These are phyloP conservation scores for Diachrysia chrysitis DNA, from an alignment of 2,888 invertebrate genomes.

Conservation along the genomic window DNA sequence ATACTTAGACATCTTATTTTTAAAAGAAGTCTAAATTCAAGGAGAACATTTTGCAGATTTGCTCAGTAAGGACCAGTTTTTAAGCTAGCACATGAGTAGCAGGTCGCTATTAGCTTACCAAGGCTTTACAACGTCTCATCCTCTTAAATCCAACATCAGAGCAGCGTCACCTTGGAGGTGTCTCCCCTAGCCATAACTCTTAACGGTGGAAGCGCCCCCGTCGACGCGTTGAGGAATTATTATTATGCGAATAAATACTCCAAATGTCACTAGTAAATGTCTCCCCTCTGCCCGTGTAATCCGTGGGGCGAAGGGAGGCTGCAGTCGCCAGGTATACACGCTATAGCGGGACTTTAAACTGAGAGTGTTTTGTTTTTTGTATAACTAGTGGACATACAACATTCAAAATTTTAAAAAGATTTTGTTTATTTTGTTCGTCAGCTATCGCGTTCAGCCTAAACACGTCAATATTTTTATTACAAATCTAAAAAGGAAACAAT, in stretches of 20 bases:
- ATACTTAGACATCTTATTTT: too few species aligned
- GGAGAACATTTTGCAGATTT: too few species aligned
- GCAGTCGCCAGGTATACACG: conserved; percentile 33
- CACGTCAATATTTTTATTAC: too few species aligned
- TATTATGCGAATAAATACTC: conserved; percentile 92
- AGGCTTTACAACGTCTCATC: conserved; percentile 60
- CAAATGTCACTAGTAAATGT: conserved; percentile 91
- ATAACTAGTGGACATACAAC: too few species aligned
- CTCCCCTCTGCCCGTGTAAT: conserved; percentile 78
- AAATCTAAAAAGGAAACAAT: too few species aligned
- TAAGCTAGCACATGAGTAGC: too few species aligned
- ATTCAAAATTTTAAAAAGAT: too few species aligned
- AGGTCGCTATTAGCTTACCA: neutral
- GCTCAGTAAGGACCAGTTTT: too few species aligned
- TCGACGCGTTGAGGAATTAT: conserved; percentile 89
- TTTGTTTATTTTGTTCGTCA: too few species aligned
- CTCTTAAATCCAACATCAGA: conserved; percentile 57
- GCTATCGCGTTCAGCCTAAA: too few species aligned
- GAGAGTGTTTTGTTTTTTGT: neutral
- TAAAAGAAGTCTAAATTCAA: too few species aligned
- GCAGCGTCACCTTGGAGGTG: conserved; percentile 81
- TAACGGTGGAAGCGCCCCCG: conserved; percentile 82
- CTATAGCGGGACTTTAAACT: conserved; percentile 20
- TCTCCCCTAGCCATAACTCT: conserved; percentile 86
- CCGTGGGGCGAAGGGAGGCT: conserved; percentile 65